These are phyloP conservation scores for Dasypus novemcinctus DNA, from an alignment of 2,113 vertebrate species.

Conservation along the genomic window DNA sequence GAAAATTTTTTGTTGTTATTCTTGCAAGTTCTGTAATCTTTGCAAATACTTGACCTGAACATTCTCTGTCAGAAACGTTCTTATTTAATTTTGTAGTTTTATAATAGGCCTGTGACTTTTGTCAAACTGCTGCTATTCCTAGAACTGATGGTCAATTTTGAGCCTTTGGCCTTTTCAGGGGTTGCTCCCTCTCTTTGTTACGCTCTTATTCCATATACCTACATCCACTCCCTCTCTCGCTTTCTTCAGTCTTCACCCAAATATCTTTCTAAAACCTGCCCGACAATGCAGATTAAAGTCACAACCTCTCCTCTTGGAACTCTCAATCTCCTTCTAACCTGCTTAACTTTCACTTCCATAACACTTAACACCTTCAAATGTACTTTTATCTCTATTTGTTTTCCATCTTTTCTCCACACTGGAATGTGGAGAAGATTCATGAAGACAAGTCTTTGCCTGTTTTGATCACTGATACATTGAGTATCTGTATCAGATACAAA, in stretches of 20 bases:
- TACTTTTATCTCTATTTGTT: not conserved
- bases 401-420: too few relatives aligned
- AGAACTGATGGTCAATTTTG: accelerated
- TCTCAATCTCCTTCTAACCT: not conserved
- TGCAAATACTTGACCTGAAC: accelerated
- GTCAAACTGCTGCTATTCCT: accelerated
- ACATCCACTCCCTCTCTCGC: accelerated
- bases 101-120: accelerated
- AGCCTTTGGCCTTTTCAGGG: accelerated
- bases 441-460: not conserved
- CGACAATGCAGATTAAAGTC: accelerated
- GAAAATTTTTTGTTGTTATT: not conserved
- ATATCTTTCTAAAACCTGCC: too few relatives aligned
- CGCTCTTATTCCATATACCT: accelerated
- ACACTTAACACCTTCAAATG: too few relatives aligned
- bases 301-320: accelerated
- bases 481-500: too few relatives aligned
- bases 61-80: accelerated
- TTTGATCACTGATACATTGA: not conserved
- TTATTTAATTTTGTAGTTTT: accelerated
- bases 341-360: not conserved
- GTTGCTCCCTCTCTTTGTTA: accelerated
- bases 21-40: not conserved
- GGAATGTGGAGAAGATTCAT: not conserved
- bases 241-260: too few relatives aligned